phyloP scores from a whole-genome alignment of 2,888 invertebrate species.

The Adelphocoris suturalis region DNA sequence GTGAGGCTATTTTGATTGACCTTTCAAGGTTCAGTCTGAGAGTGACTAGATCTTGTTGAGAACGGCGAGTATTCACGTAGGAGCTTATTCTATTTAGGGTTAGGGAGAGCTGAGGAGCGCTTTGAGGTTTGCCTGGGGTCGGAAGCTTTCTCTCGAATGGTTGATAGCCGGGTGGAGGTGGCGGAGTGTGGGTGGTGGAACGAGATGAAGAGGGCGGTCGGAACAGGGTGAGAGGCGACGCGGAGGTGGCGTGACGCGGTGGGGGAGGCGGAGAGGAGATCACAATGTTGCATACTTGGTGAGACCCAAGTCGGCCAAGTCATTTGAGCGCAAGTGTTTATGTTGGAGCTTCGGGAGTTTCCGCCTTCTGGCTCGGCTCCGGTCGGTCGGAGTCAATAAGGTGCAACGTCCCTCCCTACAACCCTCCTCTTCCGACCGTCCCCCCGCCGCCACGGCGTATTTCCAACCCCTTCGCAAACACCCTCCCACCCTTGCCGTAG shows the following conservation, averaged over 20 bases:
- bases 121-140: slow-evolving; percentile 36
- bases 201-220: not conserved
- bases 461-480: slow-evolving; percentile 50
- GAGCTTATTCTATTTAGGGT: slow-evolving; percentile 39
- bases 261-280: slow-evolving; percentile 30
- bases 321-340: slow-evolving; percentile 71
- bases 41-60: not conserved
- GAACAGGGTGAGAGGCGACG: slow-evolving; percentile 5
- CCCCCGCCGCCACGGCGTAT: not conserved
- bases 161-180: slow-evolving; percentile 20
- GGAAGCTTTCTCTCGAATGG: slow-evolving; percentile 49
- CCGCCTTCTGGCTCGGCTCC: slow-evolving; percentile 70
- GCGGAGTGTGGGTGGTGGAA: not conserved
- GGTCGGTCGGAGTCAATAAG: slow-evolving; percentile 75
- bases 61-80: not conserved
- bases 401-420: slow-evolving; percentile 74
- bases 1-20: too few relatives aligned
- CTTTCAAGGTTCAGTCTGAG: not conserved
- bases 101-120: slow-evolving; percentile 8
- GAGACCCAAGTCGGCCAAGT: slow-evolving; percentile 63
- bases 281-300: slow-evolving; percentile 68
- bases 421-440: not conserved
- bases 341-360: slow-evolving; percentile 66
- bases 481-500: not conserved
- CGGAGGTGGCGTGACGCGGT: not conserved